These are phyloP conservation scores for Nannoperca obscura DNA, from an alignment of 2,797 vertebrate species.

Conservation along the genomic window DNA sequence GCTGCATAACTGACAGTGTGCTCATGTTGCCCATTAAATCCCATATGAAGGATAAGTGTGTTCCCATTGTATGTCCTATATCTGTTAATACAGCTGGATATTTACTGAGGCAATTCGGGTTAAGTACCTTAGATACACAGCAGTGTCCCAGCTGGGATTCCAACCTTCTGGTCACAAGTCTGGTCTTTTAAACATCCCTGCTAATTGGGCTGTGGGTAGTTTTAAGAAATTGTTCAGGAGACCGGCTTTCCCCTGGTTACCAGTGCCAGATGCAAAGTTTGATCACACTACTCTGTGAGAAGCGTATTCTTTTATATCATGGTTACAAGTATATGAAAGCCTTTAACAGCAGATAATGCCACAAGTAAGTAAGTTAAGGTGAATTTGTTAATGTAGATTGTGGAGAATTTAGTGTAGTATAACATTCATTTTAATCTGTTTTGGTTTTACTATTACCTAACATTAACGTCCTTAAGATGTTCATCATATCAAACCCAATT, in stretches of 20 bases:
- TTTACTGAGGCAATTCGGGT: constrained; percentile 89
- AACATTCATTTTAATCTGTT: not conserved
- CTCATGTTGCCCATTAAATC: constrained; percentile 72
- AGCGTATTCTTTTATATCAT: constrained; percentile 2
- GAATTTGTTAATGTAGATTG: not conserved
- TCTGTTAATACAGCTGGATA: constrained; percentile 85
- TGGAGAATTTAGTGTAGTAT: not conserved
- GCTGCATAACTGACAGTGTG: constrained; percentile 65
- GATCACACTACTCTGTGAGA: constrained; percentile 36
- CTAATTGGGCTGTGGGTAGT: constrained; percentile 85
- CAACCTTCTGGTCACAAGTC: constrained; percentile 88
- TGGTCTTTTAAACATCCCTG: constrained; percentile 84
- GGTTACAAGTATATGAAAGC: not conserved
- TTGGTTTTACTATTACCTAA: not conserved
- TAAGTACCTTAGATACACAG: constrained; percentile 83
- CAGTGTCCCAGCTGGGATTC: constrained; percentile 83
- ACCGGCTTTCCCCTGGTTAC: constrained; percentile 64
- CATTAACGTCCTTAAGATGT: not conserved
- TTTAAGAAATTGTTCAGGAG: constrained; percentile 73
- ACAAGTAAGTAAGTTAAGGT: not conserved
- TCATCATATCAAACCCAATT: not conserved
- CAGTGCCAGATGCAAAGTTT: constrained; percentile 53
- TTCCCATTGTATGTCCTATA: constrained; percentile 78
- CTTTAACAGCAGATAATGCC: constrained; percentile 2
- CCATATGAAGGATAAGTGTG: constrained; percentile 71